Conservation (phyloP, 2,797 vertebrate species). For the Gymnoscopelus microlampas region DNA sequence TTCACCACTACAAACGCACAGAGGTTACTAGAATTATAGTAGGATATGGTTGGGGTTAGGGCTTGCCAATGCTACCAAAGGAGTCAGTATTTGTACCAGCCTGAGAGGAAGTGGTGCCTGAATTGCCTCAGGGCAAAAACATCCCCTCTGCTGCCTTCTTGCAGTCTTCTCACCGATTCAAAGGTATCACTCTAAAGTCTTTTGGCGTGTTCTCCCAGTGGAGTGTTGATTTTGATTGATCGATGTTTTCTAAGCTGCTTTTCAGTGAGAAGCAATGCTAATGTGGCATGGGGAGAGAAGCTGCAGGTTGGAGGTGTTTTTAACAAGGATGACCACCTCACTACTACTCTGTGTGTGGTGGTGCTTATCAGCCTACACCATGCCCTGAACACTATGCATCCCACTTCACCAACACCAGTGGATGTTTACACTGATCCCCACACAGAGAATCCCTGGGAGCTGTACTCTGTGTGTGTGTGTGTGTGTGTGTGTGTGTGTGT, state of each 20-base stretch:
- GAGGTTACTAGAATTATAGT: too few relatives aligned
- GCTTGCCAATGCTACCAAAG: too few relatives aligned
- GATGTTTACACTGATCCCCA: slow-evolving; percentile 79
- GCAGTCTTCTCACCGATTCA: too few relatives aligned
- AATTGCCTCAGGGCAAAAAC: too few relatives aligned
- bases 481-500: background rate
- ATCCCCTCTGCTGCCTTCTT: too few relatives aligned
- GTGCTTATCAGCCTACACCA: slow-evolving; percentile 66
- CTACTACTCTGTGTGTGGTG: slow-evolving; percentile 53
- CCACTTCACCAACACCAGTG: slow-evolving; percentile 70
- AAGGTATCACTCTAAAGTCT: too few relatives aligned
- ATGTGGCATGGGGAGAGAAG: slow-evolving; percentile 23
- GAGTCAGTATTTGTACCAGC: too few relatives aligned
- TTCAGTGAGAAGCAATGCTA: slow-evolving; percentile 37
- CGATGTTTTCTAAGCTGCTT: background rate
- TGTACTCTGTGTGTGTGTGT: slow-evolving; percentile 38
- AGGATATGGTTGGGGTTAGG: too few relatives aligned
- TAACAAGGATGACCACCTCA: slow-evolving; percentile 66
- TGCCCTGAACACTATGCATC: slow-evolving; percentile 58
- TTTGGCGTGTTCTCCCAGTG: too few relatives aligned
- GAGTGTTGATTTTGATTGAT: too few relatives aligned
- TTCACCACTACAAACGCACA: too few relatives aligned
- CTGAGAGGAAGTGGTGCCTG: too few relatives aligned
- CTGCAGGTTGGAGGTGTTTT: slow-evolving; percentile 32
- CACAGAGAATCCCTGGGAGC: slow-evolving; percentile 66